Evolutionary conservation across 1,140 invertebrate genomes (phyloP).

Genomic region (Choristoneura fumiferana): DNA sequence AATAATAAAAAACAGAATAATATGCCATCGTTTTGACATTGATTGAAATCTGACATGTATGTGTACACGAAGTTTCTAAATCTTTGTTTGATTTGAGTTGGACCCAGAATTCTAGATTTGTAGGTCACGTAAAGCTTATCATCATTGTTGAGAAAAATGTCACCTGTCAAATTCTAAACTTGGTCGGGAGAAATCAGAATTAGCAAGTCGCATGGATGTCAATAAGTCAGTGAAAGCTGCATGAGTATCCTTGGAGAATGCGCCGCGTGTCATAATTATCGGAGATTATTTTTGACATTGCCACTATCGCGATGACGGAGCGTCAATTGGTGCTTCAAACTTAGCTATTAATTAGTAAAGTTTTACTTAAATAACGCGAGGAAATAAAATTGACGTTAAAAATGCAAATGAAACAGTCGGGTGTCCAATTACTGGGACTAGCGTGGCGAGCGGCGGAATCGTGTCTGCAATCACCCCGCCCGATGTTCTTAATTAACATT

Average conservation of each 20-base stretch:
- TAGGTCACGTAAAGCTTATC: constrained; percentile 46
- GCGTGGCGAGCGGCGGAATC: constrained; percentile 33
- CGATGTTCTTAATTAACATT: constrained; percentile 68
- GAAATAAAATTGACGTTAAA: constrained; percentile 40
- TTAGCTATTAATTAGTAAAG: constrained; percentile 37
- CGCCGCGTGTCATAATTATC: constrained; percentile 21
- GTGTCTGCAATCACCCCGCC: constrained; percentile 47
- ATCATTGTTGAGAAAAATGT: constrained; percentile 48
- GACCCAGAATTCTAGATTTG: constrained; percentile 47
- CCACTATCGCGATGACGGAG: constrained; percentile 21
- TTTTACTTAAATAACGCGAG: constrained; percentile 14
- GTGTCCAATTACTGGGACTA: constrained; percentile 48
- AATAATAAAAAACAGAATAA: no score
- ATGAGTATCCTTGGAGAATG: constrained; percentile 22
- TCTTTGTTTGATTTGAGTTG: not conserved
- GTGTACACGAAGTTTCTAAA: not conserved
- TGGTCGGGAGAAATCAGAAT: constrained; percentile 48
- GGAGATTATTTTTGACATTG: constrained; percentile 21
- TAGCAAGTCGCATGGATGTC: constrained; percentile 43
- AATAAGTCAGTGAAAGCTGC: constrained; percentile 49
- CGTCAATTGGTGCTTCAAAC: constrained; percentile 3
- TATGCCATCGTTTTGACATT: no score
- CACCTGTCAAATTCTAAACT: constrained; percentile 45
- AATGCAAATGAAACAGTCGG: constrained; percentile 35
- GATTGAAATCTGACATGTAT: not conserved